Evolutionary conservation across 2,797 vertebrate genomes (phyloP).

Genomic region (Numenius phaeopus): DNA sequence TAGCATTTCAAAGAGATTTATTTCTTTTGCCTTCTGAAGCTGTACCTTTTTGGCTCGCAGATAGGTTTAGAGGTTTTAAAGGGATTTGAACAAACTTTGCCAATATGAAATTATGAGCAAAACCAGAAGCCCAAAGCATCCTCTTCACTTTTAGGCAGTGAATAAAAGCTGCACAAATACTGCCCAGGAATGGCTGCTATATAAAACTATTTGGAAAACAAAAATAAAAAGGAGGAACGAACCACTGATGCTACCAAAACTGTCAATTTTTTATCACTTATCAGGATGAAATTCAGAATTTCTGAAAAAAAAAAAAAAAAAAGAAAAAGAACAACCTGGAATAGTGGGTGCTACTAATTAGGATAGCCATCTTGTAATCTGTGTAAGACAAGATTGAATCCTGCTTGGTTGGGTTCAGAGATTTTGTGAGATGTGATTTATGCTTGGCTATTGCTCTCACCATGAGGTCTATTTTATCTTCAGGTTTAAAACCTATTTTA

Average conservation of each 20-base stretch:
- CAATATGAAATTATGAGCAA: conserved; percentile 51
- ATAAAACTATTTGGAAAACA: not conserved
- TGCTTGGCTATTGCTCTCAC: not conserved
- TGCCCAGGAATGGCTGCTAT: not conserved
- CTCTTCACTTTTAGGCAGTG: not conserved
- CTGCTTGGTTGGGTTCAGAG: not conserved
- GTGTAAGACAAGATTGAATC: not conserved
- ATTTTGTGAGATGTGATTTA: not conserved
- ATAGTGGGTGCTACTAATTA: not conserved
- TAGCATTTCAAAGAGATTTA: conserved; percentile 76
- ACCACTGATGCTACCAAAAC: not conserved
- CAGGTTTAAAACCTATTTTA: not conserved
- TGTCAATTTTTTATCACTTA: not conserved
- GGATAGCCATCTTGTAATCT: not conserved
- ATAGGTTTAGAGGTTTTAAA: conserved; percentile 70
- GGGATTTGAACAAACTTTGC: conserved; percentile 59
- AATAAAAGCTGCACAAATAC: conserved; percentile 5
- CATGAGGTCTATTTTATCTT: not conserved
- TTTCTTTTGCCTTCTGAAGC: conserved; percentile 65
- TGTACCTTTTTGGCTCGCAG: conserved; percentile 65
- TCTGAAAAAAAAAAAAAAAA: not conserved
- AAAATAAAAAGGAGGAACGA: not conserved
- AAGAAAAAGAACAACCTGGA: not conserved
- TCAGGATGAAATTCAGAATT: not conserved
- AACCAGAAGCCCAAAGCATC: conserved; percentile 42